Conservation (phyloP, 2,113 vertebrate species). For the Globicephala melas region DNA sequence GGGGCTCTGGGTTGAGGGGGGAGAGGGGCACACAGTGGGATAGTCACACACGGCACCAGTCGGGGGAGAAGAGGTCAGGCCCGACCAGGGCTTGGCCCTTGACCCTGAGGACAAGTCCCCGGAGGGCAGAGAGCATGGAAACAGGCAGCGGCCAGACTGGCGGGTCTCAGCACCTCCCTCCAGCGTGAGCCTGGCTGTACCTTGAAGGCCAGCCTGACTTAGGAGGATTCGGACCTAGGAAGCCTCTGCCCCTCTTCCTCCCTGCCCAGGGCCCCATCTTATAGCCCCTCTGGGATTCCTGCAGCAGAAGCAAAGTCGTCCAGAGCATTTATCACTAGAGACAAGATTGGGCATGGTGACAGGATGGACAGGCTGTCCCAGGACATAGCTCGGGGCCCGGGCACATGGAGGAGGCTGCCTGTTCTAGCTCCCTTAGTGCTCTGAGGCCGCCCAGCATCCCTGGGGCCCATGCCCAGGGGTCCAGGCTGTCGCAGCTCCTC, state of each 20-base stretch:
- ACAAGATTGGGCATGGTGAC: rapidly evolving
- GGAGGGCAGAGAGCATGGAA: not conserved
- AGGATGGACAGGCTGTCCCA: rapidly evolving
- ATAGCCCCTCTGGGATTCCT: not conserved
- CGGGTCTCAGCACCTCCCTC: not conserved
- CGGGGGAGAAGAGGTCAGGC: rapidly evolving
- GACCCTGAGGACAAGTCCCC: not conserved
- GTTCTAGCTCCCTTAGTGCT: rapidly evolving
- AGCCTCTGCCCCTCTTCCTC: rapidly evolving
- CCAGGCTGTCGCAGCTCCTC: too few relatives aligned
- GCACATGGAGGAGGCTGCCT: rapidly evolving
- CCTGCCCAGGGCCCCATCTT: rapidly evolving
- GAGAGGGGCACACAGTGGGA: rapidly evolving
- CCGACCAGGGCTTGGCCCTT: too few relatives aligned
- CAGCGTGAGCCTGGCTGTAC: rapidly evolving
- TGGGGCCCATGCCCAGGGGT: not conserved
- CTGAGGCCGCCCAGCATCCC: not conserved
- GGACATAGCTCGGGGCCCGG: not conserved
- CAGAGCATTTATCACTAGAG: rapidly evolving
- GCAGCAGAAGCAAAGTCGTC: not conserved
- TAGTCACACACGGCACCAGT: rapidly evolving
- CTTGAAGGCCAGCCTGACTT: not conserved
- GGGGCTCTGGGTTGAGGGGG: rapidly evolving
- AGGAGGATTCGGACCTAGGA: not conserved
- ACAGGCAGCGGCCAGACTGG: rapidly evolving